phyloP scores from a whole-genome alignment of 2,113 vertebrate species.

The Illadopsis cleaveri region DNA sequence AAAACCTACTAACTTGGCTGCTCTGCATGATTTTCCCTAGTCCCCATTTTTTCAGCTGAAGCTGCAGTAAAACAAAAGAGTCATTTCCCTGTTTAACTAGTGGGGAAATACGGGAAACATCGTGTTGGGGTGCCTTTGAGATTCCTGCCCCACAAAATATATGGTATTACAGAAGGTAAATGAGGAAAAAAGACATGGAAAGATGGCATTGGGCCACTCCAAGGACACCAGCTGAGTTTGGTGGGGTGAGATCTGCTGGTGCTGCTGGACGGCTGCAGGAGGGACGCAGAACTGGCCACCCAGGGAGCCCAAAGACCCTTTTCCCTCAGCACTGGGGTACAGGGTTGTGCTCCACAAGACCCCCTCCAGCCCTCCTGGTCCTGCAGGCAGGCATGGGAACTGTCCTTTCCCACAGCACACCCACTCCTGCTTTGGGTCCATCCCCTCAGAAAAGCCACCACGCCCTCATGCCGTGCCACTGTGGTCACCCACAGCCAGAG shows the following conservation, averaged over 20 bases:
- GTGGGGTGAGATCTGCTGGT: not conserved
- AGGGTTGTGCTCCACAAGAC: not conserved
- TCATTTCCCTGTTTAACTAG: accelerated
- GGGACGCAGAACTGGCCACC: accelerated
- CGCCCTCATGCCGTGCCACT: not conserved
- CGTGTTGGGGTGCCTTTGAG: not conserved
- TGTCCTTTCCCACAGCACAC: accelerated
- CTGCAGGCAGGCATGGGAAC: not conserved
- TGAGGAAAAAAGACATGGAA: accelerated
- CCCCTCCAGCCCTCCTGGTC: not conserved
- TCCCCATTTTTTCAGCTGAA: not conserved
- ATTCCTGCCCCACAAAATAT: accelerated
- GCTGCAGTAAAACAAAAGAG: not conserved
- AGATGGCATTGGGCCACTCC: not conserved
- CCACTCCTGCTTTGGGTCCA: not conserved
- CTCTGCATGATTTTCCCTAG: not conserved
- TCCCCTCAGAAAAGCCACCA: not conserved
- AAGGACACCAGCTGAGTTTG: not conserved
- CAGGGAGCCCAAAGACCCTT: not conserved
- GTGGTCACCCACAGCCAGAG: not conserved
- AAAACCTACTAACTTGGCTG: not conserved
- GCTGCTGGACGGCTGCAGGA: not conserved
- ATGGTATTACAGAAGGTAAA: accelerated
- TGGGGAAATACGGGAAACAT: too few species aligned
- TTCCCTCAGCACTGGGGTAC: accelerated